Percentiles rank a stretch among this genome's conserved stretches.
phyloP scores from a whole-genome alignment of 2,888 invertebrate species.

The Plutella xylostella region DNA sequence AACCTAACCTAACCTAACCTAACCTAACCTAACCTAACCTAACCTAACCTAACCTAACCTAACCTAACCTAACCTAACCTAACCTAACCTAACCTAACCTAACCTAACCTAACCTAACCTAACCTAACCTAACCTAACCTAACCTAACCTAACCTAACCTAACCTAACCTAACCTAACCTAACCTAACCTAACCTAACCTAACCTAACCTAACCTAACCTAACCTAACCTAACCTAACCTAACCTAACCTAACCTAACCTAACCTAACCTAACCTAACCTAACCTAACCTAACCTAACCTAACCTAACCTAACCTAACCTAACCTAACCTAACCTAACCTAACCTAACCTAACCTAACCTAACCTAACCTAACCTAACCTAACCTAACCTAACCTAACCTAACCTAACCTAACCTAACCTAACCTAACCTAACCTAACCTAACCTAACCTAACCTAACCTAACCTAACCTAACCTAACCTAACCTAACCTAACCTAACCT shows the following conservation, averaged over 20 bases:
- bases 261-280: constrained; percentile 13
- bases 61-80: constrained; percentile 15
- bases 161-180: constrained; percentile 14
- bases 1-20: constrained; percentile 6
- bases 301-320: constrained; percentile 18
- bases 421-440: constrained; percentile 15
- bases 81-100: constrained; percentile 7
- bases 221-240: constrained; percentile 6
- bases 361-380: constrained; percentile 18
- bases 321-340: constrained; percentile 24
- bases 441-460: constrained; percentile 10
- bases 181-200: constrained; percentile 9
- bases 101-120: constrained; percentile 1
- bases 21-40: constrained; percentile 6
- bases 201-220: constrained; percentile 5
- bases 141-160: constrained; percentile 11
- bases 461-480: background rate
- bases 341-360: constrained; percentile 30
- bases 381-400: constrained; percentile 5
- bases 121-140: constrained; percentile 6
- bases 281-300: constrained; percentile 16
- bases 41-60: constrained; percentile 12
- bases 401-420: constrained; percentile 9
- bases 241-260: constrained; percentile 5
- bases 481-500: constrained; percentile 6